Evolutionary conservation across 2,888 invertebrate genomes (phyloP).

Genomic region (Diploptera punctata): DNA sequence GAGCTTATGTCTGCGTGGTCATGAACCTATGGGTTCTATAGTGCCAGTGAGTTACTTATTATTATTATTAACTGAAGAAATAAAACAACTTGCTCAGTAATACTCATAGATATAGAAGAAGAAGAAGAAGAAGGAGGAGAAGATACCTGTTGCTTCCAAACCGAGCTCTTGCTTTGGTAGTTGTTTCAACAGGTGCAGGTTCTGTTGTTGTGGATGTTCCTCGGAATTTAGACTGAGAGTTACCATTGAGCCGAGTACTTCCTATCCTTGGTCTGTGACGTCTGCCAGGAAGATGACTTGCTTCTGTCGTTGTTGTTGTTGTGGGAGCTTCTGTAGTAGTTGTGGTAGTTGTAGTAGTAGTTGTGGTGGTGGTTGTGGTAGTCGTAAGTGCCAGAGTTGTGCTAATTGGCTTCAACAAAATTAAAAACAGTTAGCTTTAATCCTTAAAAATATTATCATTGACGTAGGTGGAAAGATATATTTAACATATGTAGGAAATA

Average conservation of each 20-base stretch:
- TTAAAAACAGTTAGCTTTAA: too few relatives aligned
- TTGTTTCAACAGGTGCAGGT: slow-evolving; percentile 49
- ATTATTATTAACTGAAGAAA: too few relatives aligned
- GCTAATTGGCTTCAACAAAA: slow-evolving; percentile 22
- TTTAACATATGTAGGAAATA: too few relatives aligned
- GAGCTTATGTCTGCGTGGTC: too few relatives aligned
- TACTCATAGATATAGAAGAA: too few relatives aligned
- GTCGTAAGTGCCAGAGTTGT: slow-evolving; percentile 52
- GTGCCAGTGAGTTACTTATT: too few relatives aligned
- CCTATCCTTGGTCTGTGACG: slow-evolving; percentile 27
- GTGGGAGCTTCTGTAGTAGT: slow-evolving; percentile 45
- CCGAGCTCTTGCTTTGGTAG: slow-evolving; percentile 32
- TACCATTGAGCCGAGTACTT: slow-evolving; percentile 7
- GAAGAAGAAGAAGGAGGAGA: too few relatives aligned
- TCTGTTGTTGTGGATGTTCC: slow-evolving; percentile 48
- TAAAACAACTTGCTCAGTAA: too few relatives aligned
- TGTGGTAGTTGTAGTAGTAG: slow-evolving; percentile 59
- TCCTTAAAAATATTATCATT: too few relatives aligned
- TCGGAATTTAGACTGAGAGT: slow-evolving; percentile 30
- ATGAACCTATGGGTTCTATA: too few relatives aligned
- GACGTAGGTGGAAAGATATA: too few relatives aligned
- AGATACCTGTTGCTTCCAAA: slow-evolving; percentile 42
- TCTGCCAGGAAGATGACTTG: slow-evolving; percentile 34
- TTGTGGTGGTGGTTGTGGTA: slow-evolving; percentile 59
- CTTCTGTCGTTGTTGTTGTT: slow-evolving; percentile 40